A percentile compares a stretch with the other conserved stretches of the same genome.
These are phyloP conservation scores for Echinarachnius parma DNA, from an alignment of 53 echinoderm and acorn worm species.

Conservation along the genomic window DNA sequence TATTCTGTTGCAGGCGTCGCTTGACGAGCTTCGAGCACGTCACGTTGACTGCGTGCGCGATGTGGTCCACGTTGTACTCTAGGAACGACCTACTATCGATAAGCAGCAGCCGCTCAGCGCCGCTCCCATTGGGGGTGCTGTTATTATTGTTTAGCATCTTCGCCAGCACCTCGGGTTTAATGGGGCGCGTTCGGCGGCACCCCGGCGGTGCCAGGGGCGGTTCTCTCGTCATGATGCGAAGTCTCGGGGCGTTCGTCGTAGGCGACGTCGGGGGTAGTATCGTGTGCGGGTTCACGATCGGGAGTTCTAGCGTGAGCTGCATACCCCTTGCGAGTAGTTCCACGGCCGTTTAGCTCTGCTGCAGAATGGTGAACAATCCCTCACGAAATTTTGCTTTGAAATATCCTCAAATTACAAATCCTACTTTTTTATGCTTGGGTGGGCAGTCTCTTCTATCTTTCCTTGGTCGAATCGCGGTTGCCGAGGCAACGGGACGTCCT, in stretches of 20 bases:
- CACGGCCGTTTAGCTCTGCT: no score
- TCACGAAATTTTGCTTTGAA: no score
- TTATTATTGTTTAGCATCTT: constrained; percentile 15
- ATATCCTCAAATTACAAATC: no score
- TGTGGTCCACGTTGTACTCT: constrained; percentile 88
- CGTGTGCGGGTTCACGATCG: constrained; percentile 39
- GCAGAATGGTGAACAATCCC: no score
- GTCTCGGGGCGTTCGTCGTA: no score
- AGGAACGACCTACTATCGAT: constrained; percentile 90
- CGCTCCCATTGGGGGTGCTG: constrained; percentile 35
- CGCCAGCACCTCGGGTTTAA: constrained; percentile 30
- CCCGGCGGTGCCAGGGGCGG: constrained; percentile 18
- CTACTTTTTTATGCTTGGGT: no score
- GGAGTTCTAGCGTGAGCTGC: constrained; percentile 61
- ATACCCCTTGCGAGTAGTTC: no score
- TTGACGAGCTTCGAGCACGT: constrained; percentile 88
- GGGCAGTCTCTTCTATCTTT: no score
- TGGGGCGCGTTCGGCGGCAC: constrained; percentile 21
- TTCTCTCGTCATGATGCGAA: constrained; percentile 33
- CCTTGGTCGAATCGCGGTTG: no score
- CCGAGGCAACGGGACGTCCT: no score
- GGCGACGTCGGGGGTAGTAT: no score
- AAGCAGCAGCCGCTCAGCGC: constrained; percentile 63
- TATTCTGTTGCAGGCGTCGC: constrained; percentile 82
- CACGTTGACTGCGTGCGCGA: constrained; percentile 76